Conservation (phyloP, 2,888 invertebrate species). For the Cephus sareptanus region DNA sequence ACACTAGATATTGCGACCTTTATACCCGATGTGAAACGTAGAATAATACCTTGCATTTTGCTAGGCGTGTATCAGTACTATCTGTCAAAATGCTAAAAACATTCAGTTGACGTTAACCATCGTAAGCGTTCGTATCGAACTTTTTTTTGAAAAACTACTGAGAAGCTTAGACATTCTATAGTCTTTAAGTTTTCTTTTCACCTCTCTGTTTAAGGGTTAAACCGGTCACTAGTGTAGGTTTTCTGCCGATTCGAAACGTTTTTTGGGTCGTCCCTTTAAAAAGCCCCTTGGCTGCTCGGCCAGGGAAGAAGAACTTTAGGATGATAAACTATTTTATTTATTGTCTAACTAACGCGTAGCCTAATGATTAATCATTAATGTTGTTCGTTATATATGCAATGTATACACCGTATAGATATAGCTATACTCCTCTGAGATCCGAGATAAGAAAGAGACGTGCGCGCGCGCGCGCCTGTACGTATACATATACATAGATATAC, state of each 20-base stretch:
- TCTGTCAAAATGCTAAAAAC: no score
- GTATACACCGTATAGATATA: constrained; percentile 36
- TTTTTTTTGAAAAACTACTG: not conserved
- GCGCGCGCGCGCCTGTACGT: constrained; percentile 6
- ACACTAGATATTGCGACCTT: constrained; percentile 22
- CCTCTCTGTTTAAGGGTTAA: not conserved
- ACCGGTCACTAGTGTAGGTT: not conserved
- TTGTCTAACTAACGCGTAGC: constrained; percentile 54
- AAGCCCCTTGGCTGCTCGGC: not conserved
- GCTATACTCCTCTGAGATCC: constrained; percentile 15
- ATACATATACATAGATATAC: constrained; percentile 18
- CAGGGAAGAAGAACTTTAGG: not conserved
- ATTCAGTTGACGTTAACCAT: not conserved
- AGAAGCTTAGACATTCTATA: not conserved
- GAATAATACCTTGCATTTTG: no score
- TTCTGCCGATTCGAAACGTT: not conserved
- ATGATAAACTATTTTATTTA: constrained; percentile 57
- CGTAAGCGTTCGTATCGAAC: not conserved
- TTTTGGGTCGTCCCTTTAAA: not conserved
- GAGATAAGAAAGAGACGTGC: not conserved
- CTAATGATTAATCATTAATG: constrained; percentile 58
- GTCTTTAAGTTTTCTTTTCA: not conserved
- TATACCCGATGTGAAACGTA: no score
- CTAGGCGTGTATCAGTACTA: no score
- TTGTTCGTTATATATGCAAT: constrained; percentile 51